Conservation (phyloP, 2,113 vertebrate species). For the Phainopepla nitens region DNA sequence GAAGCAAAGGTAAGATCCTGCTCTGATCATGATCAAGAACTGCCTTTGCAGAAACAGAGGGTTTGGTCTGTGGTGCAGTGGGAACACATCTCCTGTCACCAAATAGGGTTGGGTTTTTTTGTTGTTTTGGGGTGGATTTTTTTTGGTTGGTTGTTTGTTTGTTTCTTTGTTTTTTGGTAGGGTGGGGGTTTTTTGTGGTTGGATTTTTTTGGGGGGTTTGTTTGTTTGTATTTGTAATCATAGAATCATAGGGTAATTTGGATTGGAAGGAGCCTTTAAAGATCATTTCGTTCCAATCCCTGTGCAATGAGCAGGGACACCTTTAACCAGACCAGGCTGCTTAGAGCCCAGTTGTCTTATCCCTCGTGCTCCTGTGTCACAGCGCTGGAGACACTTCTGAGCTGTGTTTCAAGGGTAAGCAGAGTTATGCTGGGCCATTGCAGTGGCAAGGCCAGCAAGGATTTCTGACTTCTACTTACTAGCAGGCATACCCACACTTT, state of each 20-base stretch:
- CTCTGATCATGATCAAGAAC: background rate
- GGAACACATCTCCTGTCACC: background rate
- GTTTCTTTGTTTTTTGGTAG: background rate
- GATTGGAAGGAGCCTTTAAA: background rate
- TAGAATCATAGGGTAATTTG: background rate
- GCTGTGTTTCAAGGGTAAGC: background rate
- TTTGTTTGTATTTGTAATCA: too few relatives aligned
- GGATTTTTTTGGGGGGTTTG: background rate
- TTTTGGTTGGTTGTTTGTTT: background rate
- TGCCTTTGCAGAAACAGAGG: background rate
- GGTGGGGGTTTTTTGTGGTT: too few relatives aligned
- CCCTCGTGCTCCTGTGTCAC: background rate
- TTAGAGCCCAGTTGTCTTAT: background rate
- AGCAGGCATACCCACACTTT: background rate
- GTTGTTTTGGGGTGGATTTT: too few relatives aligned
- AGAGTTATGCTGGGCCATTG: background rate
- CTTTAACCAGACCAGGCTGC: background rate
- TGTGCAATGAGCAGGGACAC: background rate
- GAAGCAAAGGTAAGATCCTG: background rate
- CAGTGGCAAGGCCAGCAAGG: background rate
- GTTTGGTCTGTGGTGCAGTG: background rate
- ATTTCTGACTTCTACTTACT: background rate
- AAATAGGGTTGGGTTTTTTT: background rate
- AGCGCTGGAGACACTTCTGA: background rate
- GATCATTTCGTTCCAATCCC: background rate